Evolutionary conservation across 2,888 invertebrate species (phyloP), one percentile per base, ranked within the genome.

Genomic region (Alsophila aescularia): DNA sequence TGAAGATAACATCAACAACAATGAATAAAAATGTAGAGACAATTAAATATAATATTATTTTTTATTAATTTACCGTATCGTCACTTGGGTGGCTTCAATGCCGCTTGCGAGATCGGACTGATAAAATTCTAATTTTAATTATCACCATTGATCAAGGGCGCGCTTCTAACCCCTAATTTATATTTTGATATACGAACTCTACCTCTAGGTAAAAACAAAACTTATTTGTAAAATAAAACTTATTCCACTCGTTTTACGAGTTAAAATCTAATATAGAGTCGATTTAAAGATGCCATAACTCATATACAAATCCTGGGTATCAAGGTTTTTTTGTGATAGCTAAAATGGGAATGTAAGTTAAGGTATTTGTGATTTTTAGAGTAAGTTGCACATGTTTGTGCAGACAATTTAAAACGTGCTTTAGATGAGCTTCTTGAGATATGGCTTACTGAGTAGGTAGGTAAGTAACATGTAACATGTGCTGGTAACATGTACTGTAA

Each of bases 81-180:
- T 79, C 79, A 72, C 87, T 76, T 88, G 89, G 89, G 89, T 89
- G 89, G 89, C 69, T 79, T 57, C 35, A 14, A 24, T 15, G 32
- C 18, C 27, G 55, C 40, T 45, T 16, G 45, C 36, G 24, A 79
- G 86, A 87, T 88, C 71, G 66, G 52, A 52, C 41, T 55, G 87
- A 89, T 87, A 86, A 80, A 69, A 70, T 52, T 72, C 81, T 77
- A 78, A 79, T 79, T 86, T 87, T 87, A 89, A 88, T 87, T 87
- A 83, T 83, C 77, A 79, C 75, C 82, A 72, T 81, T 73, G 79
- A 81, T 79, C 77, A 81, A 73, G 83, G 81, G 80, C 77, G 77
- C 73, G 75, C 80, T 72, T 73, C 69, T 73, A 87, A 85, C 86
- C 89, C 85, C 83, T 84, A 85, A 88, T 87, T 86, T 87, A 81